Percentiles rank a stretch among this genome's conserved stretches.
Conservation (phyloP, 2,888 invertebrate genomes). For the Cerastis rubricosa region DNA sequence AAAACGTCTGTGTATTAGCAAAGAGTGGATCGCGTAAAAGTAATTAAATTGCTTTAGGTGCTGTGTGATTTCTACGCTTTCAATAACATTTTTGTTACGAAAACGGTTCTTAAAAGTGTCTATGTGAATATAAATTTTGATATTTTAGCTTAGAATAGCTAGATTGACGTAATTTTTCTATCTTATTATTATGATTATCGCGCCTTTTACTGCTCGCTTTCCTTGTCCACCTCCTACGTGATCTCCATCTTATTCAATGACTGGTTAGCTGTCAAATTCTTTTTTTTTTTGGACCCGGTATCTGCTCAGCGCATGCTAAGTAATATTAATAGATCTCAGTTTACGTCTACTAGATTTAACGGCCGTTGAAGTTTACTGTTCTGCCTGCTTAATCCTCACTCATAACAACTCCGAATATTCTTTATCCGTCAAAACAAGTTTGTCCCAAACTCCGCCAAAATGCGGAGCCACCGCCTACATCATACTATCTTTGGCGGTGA, state of each 20-base stretch:
- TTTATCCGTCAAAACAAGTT: neutral
- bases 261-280: neutral
- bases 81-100: neutral
- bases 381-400: neutral
- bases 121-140: neutral
- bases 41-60: constrained; percentile 76
- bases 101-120: neutral
- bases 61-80: constrained; percentile 41
- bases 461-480: constrained; percentile 7
- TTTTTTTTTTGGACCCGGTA: neutral
- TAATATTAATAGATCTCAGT: neutral
- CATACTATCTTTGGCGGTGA: constrained; percentile 69
- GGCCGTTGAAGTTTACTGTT: neutral
- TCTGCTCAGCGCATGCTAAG: too few relatives aligned
- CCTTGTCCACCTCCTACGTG: neutral
- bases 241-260: neutral
- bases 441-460: constrained; percentile 31
- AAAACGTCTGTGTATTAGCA: constrained; percentile 75
- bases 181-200: neutral
- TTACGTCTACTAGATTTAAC: neutral
- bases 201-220: neutral
- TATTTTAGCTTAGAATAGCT: neutral
- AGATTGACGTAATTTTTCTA: neutral
- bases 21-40: constrained; percentile 68
- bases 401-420: neutral